Percentiles rank a stretch among this genome's conserved stretches.
Evolutionary conservation across 2,797 vertebrate genomes (phyloP).

Genomic region (Valencia hispanica): DNA sequence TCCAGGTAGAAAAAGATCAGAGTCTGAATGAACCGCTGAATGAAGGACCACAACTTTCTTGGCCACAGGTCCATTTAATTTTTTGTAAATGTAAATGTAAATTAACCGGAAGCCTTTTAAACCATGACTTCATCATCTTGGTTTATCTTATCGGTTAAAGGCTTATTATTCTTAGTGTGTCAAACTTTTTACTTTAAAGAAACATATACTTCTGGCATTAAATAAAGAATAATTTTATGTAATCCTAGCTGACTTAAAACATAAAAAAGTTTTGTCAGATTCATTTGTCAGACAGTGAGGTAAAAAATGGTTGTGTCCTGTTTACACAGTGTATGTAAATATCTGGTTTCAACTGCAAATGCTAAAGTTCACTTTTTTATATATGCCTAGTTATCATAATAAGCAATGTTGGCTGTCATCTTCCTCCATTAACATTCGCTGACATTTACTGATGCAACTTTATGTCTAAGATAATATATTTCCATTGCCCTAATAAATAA

Average conservation of each 20-base stretch:
- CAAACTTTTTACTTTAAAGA: background rate
- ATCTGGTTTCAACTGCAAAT: slow-evolving; percentile 1
- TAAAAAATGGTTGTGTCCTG: background rate
- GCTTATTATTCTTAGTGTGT: background rate
- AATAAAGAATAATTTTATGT: background rate
- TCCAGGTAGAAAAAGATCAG: background rate
- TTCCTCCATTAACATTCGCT: slow-evolving; percentile 36
- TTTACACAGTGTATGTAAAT: background rate
- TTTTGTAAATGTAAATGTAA: background rate
- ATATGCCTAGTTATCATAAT: slow-evolving; percentile 8
- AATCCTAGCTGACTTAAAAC: background rate
- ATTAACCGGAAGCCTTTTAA: background rate
- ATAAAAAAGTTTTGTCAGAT: background rate
- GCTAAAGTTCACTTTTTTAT: background rate
- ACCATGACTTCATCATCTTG: background rate
- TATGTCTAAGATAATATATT: slow-evolving; percentile 19
- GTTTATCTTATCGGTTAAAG: background rate
- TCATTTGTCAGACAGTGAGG: background rate
- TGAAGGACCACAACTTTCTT: background rate
- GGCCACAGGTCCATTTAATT: background rate
- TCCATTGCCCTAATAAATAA: background rate
- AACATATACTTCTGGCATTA: background rate
- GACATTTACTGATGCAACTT: slow-evolving; percentile 32
- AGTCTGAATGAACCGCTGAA: too few species aligned
- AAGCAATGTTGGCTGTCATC: slow-evolving; percentile 1